Conservation (phyloP, 2,113 vertebrate genomes). For the Pteruthius melanotis region DNA sequence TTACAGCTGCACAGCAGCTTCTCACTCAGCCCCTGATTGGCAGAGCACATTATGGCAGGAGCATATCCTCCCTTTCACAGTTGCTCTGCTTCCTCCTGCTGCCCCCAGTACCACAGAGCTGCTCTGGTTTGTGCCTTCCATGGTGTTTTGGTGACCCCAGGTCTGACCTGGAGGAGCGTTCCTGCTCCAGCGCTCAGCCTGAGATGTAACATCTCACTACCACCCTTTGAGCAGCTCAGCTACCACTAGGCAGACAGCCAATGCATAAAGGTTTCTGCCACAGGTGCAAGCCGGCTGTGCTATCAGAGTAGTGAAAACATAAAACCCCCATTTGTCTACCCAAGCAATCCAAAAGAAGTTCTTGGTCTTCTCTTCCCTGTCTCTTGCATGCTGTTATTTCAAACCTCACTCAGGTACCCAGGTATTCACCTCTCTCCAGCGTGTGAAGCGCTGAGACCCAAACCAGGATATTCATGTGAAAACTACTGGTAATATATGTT, state of each 20-base stretch:
- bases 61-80: not conserved
- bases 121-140: not conserved
- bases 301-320: not conserved
- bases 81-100: not conserved
- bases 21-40: not conserved
- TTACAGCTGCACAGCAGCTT: not conserved
- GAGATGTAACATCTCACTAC: fast-evolving
- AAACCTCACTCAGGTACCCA: not conserved
- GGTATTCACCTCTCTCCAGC: not conserved
- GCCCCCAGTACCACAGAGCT: fast-evolving
- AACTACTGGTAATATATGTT: not conserved
- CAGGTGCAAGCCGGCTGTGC: not conserved
- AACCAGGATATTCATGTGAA: not conserved
- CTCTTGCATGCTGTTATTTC: not conserved
- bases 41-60: not conserved
- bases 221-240: not conserved
- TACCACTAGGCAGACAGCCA: not conserved
- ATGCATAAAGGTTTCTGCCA: not conserved
- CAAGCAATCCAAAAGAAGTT: not conserved
- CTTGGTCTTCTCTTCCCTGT: not conserved
- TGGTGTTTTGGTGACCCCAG: not conserved
- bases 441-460: not conserved
- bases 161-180: not conserved
- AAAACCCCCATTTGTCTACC: not conserved
- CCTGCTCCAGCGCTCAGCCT: not conserved